Base-by-base conservation (phyloP, 2,113 vertebrate genomes). In the Myodes glareolus region DNA sequence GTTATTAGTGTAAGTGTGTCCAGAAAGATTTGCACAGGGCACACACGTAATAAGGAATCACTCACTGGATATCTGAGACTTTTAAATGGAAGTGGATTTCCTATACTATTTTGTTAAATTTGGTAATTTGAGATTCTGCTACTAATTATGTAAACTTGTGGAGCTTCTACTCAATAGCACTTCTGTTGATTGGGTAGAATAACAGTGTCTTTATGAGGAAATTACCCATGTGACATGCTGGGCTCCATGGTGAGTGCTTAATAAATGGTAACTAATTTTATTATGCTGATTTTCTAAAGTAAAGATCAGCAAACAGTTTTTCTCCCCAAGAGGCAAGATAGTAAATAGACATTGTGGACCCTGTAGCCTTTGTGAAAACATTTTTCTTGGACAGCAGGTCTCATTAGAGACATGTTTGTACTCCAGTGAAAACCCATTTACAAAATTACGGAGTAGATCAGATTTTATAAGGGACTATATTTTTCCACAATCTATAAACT, bases 61-160 rank as follows among this genome's bases (percentile, higher is more conserved):
- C 1, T 67, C 29, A 90, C 7, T 65, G 16, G 75, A 61, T 72
- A 47, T 39, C 42, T 78, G 52, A 92, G 85, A 81, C 23, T 63
- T 80, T 63, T 31, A 94, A 84, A 47, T 90, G 25, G 29, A 78
- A 87, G 5, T n/a, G 16, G 5, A 5, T 73, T 4, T 14, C 19
- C 21, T 63, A 3, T 76, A 21, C 45, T 93, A 90, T 97, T 61
- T 94, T 77, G 52, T 25, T 82, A 94, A 61, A 42, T 77, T 92
- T 90, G 31, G 58, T 39, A 86, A n/a, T 47, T 31, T 6, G 81
- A 16, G 25, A 67, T 93, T 89, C 19, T 86, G 6, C 55, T 29
- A 91, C 33, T 89, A 73, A 75, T 55, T 39, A 42, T 39, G 29
- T 61, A 88, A 45, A 12, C 33, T 87, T 75, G 39, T 27, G 9